Base-by-base conservation (phyloP, 2,113 vertebrate genomes). In the Larimichthys crocea region DNA sequence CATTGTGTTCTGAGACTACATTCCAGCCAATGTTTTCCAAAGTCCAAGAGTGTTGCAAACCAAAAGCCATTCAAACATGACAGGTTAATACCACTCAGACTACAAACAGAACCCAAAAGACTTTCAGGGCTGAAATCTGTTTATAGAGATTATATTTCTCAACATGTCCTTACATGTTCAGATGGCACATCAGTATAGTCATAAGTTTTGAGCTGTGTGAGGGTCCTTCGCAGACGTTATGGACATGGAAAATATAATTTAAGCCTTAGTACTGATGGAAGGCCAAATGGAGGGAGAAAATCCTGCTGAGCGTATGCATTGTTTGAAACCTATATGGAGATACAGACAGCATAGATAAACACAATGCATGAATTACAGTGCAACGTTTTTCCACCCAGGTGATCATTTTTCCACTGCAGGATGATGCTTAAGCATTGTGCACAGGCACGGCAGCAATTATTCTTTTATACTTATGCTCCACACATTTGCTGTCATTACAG, bases 321-420 rank as follows among this genome's bases (percentile, higher is more conserved):
- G 31, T 31, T 74, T 29, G 22, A 29, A 26, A 14, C 20, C 40
- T 35, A 17, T 8, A 19, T 29, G 8, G 9, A 11, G 12, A 56
- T 40, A 53, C 46, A 44, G 14, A 66, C 5, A 24, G 5, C n/a
- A 46, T 2, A 42, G n/a, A 80, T n/a, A 62, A 42, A 42, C 66
- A 19, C 60, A 55, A 59, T 64, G 66, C 75, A 70, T 60, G 7
- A 40, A 8, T 40, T 40, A 68, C 52, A 20, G 49, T 2, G 1
- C 17, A 65, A 50, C 77, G 42, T 65, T 8, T 55, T 60, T 48
- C n/a, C 56, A 56, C 10, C 19, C 16, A 20, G 62, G 83, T 85
- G 79, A 40, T 61, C 53, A 64, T 76, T 8, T 77, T 78, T 84
- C 56, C 65, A 31, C 84, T 72, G 61, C 64, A 53, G 49, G 71